These are phyloP conservation scores for Acyrthosiphon pisum DNA, from an alignment of 1,140 invertebrate species.

Conservation along the genomic window DNA sequence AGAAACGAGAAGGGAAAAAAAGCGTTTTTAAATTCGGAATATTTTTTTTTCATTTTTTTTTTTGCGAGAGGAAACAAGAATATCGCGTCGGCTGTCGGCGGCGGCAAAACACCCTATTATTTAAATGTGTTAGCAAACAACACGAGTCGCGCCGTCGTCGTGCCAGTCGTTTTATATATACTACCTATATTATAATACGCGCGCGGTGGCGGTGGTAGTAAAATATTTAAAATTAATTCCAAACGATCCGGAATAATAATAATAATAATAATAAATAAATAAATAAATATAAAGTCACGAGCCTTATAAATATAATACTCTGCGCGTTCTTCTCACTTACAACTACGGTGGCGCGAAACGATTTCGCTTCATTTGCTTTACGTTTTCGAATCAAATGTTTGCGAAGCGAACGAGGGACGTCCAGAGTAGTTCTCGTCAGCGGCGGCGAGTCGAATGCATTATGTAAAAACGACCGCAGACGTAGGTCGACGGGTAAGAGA, in stretches of 20 bases:
- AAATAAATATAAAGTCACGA: constrained; percentile 26
- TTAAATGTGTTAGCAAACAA: constrained; percentile 35
- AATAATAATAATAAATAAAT: constrained; percentile 33
- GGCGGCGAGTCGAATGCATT: not conserved
- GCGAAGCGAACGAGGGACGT: not conserved
- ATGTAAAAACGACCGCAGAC: constrained; percentile 1
- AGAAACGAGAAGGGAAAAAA: constrained; percentile 7
- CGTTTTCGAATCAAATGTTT: constrained; percentile 13
- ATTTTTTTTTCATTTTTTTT: constrained; percentile 28
- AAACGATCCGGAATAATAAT: constrained; percentile 21
- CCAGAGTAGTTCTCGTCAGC: not conserved
- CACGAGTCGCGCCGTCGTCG: not conserved
- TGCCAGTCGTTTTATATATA: not conserved
- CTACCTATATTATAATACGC: not conserved
- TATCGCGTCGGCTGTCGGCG: constrained; percentile 6
- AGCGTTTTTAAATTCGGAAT: constrained; percentile 46
- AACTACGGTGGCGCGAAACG: not conserved
- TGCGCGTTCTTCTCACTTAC: not conserved
- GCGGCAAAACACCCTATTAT: constrained; percentile 47
- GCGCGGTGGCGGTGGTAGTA: not conserved
- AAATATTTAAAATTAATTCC: constrained; percentile 56
- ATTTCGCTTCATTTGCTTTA: not conserved
- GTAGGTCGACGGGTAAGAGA: not conserved
- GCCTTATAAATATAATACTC: not conserved
- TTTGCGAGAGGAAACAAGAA: constrained; percentile 23